phyloP scores from a whole-genome alignment of 2,797 vertebrate species.

The Gadopsis bispinosus region DNA sequence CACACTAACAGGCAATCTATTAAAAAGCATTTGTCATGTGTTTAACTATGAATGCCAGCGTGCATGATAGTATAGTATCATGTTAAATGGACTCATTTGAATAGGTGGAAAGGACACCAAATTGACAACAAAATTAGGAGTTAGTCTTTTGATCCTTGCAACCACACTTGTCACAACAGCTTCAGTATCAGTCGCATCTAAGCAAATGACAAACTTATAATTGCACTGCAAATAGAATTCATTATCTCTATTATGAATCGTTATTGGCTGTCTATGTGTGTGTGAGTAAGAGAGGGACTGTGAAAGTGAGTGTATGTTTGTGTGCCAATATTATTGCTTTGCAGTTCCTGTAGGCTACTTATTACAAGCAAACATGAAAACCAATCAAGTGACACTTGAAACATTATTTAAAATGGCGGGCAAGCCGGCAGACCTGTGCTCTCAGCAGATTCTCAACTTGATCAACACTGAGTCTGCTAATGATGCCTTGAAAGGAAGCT shows the following conservation, averaged over 20 bases:
- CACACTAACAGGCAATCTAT: conserved; percentile 8
- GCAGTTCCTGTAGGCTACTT: conserved; percentile 53
- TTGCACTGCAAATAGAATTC: conserved; percentile 43
- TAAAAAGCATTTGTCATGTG: not conserved
- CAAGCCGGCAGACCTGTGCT: conserved; percentile 25
- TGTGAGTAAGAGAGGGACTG: not conserved
- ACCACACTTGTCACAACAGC: conserved; percentile 16
- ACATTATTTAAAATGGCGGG: conserved; percentile 46
- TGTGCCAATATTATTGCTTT: conserved; percentile 40
- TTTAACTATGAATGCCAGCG: conserved; percentile 1
- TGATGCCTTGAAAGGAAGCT: conserved; percentile 54
- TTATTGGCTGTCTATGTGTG: conserved; percentile 28
- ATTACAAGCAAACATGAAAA: conserved; percentile 70
- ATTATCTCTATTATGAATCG: conserved; percentile 44
- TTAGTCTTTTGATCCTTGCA: conserved; percentile 12
- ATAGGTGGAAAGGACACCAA: conserved; percentile 15
- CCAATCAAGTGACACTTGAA: conserved; percentile 59
- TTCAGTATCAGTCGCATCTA: conserved; percentile 29
- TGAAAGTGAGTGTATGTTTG: conserved; percentile 12
- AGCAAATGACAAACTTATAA: conserved; percentile 37
- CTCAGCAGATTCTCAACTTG: conserved; percentile 17
- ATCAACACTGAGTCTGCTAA: conserved; percentile 55
- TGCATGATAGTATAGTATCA: not conserved
- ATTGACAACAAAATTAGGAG: not conserved
- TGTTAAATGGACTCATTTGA: conserved; percentile 27